Evolutionary conservation across 2,888 invertebrate genomes (phyloP), one percentile per base, ranked within the genome.

Genomic region (Phytoseiulus persimilis): DNA sequence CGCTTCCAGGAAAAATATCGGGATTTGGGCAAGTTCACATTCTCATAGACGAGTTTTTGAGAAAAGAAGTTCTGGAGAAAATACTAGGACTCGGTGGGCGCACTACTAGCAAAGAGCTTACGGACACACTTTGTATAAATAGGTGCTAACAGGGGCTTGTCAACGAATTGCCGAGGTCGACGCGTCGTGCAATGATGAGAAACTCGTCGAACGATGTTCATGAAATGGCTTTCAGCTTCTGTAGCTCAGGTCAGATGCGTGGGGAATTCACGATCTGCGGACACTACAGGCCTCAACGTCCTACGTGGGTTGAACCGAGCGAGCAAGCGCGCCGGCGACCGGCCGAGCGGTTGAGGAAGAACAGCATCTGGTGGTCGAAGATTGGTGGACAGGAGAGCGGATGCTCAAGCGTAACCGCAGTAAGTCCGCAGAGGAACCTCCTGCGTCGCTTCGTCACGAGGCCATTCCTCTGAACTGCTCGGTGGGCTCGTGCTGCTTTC

Each of bases 361-460:
- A 65, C 28, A 65, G 28, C 39, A 39, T 1, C 65, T 65, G 18
- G 65, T 65, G 1, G 65, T 65, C 2, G 5, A n/a, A n/a, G n/a
- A 65, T 65, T 23, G 28, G 65, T 14, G 65, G 28, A 65, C 65
- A 28, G 28, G 18, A 65, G 65, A 33, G 14, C 84, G 32, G 31
- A 32, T 23, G 32, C 33, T 87, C 31, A 87, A 28, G 32, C 87
- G 87, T 87, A 87, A n/a, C 32, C 45, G 87, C 87, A 87, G 87
- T 87, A 87, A 31, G 87, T 33, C 0, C 33, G 87, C 39, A 33
- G 14, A 3, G 87, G 87, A 33, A 87, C 87, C 32, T 87, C 87
- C 87, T 87, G 87, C n/a, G 87, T 87, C 32, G 45, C 23, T n/a
- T 87, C 87, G 5, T 87, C 87, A 87, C 87, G 87, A 32, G 39